These are phyloP conservation scores for Rhinoraja longicauda DNA, from an alignment of 2,797 vertebrate genomes.

Conservation along the genomic window DNA sequence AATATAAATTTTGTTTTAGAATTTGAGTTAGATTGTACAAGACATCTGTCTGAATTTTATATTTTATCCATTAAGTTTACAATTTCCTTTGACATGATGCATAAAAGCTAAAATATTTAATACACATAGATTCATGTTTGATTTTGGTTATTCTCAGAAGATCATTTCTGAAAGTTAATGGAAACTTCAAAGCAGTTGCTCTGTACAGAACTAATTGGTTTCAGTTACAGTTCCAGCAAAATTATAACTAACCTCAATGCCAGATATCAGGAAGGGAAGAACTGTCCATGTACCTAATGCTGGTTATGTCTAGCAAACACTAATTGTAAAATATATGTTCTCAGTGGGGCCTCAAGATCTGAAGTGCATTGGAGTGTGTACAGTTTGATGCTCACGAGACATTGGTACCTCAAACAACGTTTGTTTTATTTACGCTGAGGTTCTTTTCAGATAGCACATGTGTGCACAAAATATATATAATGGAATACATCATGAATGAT, in stretches of 20 bases:
- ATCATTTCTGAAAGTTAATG: not conserved
- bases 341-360: no score
- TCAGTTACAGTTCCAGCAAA: not conserved
- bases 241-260: not conserved
- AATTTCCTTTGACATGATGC: constrained; percentile 3
- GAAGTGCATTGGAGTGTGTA: no score
- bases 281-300: not conserved
- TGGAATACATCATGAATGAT: no score
- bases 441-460: no score
- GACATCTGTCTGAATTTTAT: not conserved
- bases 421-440: no score
- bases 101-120: not conserved
- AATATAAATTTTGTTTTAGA: not conserved
- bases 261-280: not conserved
- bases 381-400: no score
- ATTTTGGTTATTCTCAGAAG: not conserved
- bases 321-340: not conserved
- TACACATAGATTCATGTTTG: not conserved
- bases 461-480: no score
- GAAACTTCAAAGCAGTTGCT: not conserved
- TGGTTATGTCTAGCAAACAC: not conserved
- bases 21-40: constrained; percentile 11
- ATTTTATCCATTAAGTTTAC: not conserved
- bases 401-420: no score
- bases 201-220: not conserved